Conservation (phyloP, 2,797 vertebrate genomes). For the Tiaroga cobitis region DNA sequence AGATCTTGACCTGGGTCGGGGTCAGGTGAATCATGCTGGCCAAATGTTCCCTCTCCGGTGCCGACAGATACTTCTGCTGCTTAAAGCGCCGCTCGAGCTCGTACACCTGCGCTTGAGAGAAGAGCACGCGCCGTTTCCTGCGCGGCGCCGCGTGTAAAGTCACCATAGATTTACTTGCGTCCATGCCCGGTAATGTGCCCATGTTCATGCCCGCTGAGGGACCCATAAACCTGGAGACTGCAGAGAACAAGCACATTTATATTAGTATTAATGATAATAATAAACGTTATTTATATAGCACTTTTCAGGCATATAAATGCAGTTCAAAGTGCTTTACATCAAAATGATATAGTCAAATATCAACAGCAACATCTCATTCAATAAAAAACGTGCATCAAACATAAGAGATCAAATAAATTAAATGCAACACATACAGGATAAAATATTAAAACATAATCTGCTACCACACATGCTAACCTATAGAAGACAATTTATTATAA, state of each 20-base stretch:
- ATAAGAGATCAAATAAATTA: too few relatives aligned
- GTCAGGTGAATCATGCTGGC: slow-evolving; percentile 90
- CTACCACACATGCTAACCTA: too few relatives aligned
- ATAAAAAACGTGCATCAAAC: too few relatives aligned
- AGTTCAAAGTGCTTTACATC: too few relatives aligned
- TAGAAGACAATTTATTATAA: too few relatives aligned
- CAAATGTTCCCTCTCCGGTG: slow-evolving; percentile 92
- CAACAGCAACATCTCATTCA: too few relatives aligned
- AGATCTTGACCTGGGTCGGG: slow-evolving; percentile 97
- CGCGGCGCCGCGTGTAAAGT: slow-evolving; percentile 84
- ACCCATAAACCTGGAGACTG: slow-evolving; percentile 94
- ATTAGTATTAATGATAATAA: neutral
- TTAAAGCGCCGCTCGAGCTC: slow-evolving; percentile 93
- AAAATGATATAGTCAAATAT: too few relatives aligned
- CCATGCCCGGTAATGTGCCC: slow-evolving; percentile 85
- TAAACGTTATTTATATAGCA: too few relatives aligned
- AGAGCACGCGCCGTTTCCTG: slow-evolving; percentile 90
- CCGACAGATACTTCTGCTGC: slow-evolving; percentile 93
- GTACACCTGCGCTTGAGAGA: slow-evolving; percentile 92
- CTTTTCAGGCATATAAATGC: too few relatives aligned
- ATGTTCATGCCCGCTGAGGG: slow-evolving; percentile 86
- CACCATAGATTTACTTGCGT: slow-evolving; percentile 84
- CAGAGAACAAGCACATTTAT: neutral
- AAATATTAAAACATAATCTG: too few relatives aligned
- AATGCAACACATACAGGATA: too few relatives aligned